Evolutionary conservation across 1,140 invertebrate genomes (phyloP).

Genomic region (Venustaconcha ellipsiformis): DNA sequence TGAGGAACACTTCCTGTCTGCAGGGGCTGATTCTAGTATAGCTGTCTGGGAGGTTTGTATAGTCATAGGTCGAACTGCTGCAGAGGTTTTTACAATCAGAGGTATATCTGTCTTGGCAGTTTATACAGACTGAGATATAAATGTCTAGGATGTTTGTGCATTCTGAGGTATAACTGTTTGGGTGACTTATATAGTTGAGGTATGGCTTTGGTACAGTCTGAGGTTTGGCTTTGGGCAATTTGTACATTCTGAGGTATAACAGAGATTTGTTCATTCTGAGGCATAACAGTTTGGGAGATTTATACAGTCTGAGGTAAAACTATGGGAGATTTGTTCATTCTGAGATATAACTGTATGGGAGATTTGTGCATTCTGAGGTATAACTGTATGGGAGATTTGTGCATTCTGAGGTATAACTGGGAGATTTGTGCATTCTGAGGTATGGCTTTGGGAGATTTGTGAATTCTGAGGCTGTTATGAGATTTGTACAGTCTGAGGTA

Average conservation of each 20-base stretch:
- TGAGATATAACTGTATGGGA: neutral
- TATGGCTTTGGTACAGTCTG: neutral
- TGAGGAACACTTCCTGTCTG: conserved; percentile 84
- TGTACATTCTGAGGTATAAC: too few species aligned
- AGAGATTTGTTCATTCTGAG: neutral
- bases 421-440: too few species aligned
- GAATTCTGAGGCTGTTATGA: conserved; percentile 76
- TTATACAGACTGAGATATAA: too few species aligned
- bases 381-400: too few species aligned
- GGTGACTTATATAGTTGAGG: neutral
- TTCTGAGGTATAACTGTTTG: neutral
- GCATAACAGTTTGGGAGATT: too few species aligned
- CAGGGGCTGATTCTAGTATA: conserved; percentile 89
- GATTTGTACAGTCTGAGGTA: conserved; percentile 38
- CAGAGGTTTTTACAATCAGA: neutral
- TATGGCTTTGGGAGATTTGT: too few species aligned
- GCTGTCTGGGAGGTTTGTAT: conserved; percentile 79
- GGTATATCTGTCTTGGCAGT: too few species aligned
- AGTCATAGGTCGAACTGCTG: too few species aligned
- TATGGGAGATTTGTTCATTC: conserved; percentile 76
- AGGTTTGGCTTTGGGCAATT: too few species aligned
- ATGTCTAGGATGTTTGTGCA: too few species aligned
- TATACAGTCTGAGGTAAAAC: conserved; percentile 72
- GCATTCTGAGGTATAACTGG: too few species aligned
- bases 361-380: neutral